Evolutionary conservation across 2,797 vertebrate genomes (phyloP), one percentile per base, ranked within the genome.

Genomic region (Buceros bicornis): DNA sequence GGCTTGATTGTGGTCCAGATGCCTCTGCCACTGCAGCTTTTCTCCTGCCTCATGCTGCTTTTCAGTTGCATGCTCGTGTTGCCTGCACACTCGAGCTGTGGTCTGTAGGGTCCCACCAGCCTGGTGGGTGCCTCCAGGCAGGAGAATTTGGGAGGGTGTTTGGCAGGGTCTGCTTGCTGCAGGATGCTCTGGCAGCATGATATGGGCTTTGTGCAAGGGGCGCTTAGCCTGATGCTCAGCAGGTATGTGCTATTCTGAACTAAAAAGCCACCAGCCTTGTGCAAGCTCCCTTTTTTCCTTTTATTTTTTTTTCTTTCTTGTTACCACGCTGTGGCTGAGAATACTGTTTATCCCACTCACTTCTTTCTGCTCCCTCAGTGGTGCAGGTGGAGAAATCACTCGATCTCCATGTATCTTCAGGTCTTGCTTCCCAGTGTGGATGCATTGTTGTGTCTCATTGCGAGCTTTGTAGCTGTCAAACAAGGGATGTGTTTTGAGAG

Each of bases 31-130:
- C 45, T 3, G 2, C 84, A 67, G 65, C 29, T 74, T 53, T 93
- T 12, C 28, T 12, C 28, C 51, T 81, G 33, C 58, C 31, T 88
- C 1, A 1, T 86, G 62, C 62, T 74, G 57, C 83, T 84, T 82
- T 94, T 33, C 4, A 5, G 37, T 57, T 5, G 1, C 20, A 3
- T 29, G 16, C 28, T 33, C 80, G 64, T n/a, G 20, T 40, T 65
- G 48, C 72, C 57, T 74, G 69, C 14, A 31, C 5, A 0, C 19
- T 72, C 0, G 0, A 31, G 48, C 21, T 5, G 1, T 0, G 4
- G 31, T 50, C 60, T 3, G 0, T 19, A 24, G 28, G 54, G 21
- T n/a, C 31, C 21, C 51, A 17, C 33, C 45, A 29, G 61, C 25
- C 16, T 1, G 2, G 6, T 22, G 26, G 51, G 6, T 14, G 11